phyloP scores from a whole-genome alignment of 64 coral and sea anemone species.

The Catalaphyllia jardinei region DNA sequence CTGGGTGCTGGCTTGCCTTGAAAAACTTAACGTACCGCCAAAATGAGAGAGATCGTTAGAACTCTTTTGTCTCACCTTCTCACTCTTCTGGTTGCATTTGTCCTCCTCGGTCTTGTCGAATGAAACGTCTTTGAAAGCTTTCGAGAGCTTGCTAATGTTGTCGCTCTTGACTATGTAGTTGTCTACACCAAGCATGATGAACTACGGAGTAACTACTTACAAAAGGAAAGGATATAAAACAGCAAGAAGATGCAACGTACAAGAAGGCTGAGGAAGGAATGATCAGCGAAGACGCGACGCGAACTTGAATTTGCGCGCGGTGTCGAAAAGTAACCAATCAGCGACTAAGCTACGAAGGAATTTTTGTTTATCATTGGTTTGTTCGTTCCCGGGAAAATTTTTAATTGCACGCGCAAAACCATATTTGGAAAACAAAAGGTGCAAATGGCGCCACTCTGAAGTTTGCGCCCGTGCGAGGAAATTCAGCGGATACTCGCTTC shows the following conservation, averaged over 20 bases:
- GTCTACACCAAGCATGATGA: slow-evolving; percentile 58
- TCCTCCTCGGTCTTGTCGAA: slow-evolving; percentile 11
- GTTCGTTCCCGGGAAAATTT: slow-evolving; percentile 64
- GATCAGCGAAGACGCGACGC: slow-evolving; percentile 34
- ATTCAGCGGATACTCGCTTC: not conserved
- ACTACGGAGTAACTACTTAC: not conserved
- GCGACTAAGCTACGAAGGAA: not conserved
- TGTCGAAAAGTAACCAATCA: slow-evolving; percentile 60
- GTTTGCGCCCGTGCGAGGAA: not conserved
- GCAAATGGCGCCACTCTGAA: not conserved
- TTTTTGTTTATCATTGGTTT: slow-evolving; percentile 53
- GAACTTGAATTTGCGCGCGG: slow-evolving; percentile 69
- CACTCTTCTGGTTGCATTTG: slow-evolving; percentile 10
- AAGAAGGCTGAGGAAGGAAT: slow-evolving; percentile 45
- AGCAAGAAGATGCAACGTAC: not conserved
- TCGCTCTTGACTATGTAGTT: slow-evolving; percentile 37
- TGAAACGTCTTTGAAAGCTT: slow-evolving; percentile 24
- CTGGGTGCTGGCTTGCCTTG: too few species aligned
- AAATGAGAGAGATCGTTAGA: not conserved
- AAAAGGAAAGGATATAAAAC: not conserved
- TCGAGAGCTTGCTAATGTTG: slow-evolving; percentile 19
- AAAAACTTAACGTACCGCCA: slow-evolving; percentile 29
- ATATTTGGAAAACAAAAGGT: slow-evolving; percentile 31
- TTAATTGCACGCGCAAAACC: not conserved
- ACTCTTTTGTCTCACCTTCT: not conserved